These are phyloP conservation scores for Miniopterus natalensis DNA, from an alignment of 2,113 vertebrate genomes.

Conservation along the genomic window DNA sequence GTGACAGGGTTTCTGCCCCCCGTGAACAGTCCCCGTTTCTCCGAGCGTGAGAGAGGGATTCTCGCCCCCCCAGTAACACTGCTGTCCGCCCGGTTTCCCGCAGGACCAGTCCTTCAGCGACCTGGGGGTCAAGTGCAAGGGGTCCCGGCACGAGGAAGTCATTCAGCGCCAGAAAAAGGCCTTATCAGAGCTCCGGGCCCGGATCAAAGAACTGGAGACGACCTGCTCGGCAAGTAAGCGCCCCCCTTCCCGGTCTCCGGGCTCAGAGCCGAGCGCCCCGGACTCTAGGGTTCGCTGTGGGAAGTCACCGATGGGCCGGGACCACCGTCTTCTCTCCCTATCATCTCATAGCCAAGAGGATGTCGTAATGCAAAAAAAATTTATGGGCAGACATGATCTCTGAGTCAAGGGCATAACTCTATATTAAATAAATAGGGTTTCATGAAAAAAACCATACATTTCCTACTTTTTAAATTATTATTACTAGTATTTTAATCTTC, in stretches of 20 bases:
- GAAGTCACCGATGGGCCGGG: not conserved
- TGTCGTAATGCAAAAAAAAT: not conserved
- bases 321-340: not conserved
- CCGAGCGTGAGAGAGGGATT: not conserved
- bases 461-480: too few relatives aligned
- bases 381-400: not conserved
- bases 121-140: constrained; percentile 85
- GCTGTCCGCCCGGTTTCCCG: constrained; percentile 40
- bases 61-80: not conserved
- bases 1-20: not conserved
- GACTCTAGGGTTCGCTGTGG: not conserved
- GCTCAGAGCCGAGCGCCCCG: not conserved
- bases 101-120: constrained; percentile 75
- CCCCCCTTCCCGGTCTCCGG: not conserved
- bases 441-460: not conserved
- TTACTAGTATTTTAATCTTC: too few relatives aligned
- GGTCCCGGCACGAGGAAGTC: constrained; percentile 87
- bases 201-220: constrained; percentile 86
- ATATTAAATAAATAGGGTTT: constrained; percentile 13
- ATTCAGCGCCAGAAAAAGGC: constrained; percentile 88
- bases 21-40: not conserved
- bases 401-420: not conserved
- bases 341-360: not conserved
- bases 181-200: constrained; percentile 84
- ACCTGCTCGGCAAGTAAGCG: constrained; percentile 73